These are phyloP conservation scores for Notarius quadriscutis DNA, from an alignment of 2,113 vertebrate genomes.

Conservation along the genomic window DNA sequence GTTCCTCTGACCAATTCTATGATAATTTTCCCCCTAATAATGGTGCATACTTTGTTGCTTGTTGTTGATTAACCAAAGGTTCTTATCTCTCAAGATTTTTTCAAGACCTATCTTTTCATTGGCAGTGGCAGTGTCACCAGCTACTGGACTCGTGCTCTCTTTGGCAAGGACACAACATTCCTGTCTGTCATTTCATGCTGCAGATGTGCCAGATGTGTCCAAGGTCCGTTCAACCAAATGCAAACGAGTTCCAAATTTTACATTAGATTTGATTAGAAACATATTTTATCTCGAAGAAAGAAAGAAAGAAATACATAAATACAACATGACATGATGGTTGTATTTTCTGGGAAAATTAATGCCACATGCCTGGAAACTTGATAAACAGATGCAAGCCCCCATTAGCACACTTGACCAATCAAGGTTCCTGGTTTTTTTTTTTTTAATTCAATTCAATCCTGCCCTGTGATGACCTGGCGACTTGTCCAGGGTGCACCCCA, in stretches of 20 bases:
- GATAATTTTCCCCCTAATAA: not conserved
- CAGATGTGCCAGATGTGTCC: not conserved
- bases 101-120: not conserved
- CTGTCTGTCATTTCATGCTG: not conserved
- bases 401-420: not conserved
- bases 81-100: not conserved
- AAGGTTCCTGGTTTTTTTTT: not conserved
- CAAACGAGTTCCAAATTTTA: not conserved
- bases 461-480: no score
- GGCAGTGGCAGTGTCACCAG: not conserved
- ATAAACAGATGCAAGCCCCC: not conserved
- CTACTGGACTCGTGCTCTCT: not conserved
- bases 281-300: not conserved
- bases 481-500: no score
- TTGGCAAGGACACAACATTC: not conserved
- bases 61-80: not conserved
- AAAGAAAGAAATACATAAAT: not conserved
- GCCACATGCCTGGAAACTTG: not conserved
- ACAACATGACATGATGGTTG: not conserved
- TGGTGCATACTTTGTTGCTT: not conserved
- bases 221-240: not conserved
- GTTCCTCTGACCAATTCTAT: not conserved
- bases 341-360: not conserved
- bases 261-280: not conserved
- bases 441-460: not conserved